Base-by-base conservation (phyloP, 2,797 vertebrate species). In the Anomalospiza imberbis region DNA sequence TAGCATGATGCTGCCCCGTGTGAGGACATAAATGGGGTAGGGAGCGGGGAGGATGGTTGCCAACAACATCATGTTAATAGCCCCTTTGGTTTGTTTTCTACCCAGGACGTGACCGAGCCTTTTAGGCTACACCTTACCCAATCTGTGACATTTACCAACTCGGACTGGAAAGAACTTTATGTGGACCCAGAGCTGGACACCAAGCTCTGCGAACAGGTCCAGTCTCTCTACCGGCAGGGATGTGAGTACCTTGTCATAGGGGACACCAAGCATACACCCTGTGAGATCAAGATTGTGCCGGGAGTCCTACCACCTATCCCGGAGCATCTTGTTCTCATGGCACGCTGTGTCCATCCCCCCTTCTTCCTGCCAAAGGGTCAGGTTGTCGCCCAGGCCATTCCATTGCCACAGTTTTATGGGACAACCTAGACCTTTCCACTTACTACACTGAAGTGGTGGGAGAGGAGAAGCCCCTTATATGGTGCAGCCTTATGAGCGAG, bases 1-100 rank as follows among this genome's bases (percentile, higher is more conserved):
- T 32, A n/a, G 32, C 9, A 2, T 3, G 1, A 21, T 55, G 15
- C 54, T 55, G 54, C 32, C 32, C 21, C 2, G 1, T 10, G 9
- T 13, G 10, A 55, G n/a, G n/a, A 55, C 15, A n/a, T 24, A 55
- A 55, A 55, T 55, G 32, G 54, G 32, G 32, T 54, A 55, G 54
- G 9, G 32, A 1, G 14, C 1, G 2, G 54, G 32, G 21, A 55
- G 14, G 54, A 55, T 55, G 21, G 13, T 40, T 40, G 40, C 13
- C 18, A 24, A 22, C 20, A 55, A n/a, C 9, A 54, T 32, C 21
- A n/a, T 55, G 22, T n/a, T 55, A 55, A 55, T 55, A 55, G 32
- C 32, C 20, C 54, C 20, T 55, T 55, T 22, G 20, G 20, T 13
- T 55, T n/a, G 9, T 55, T 55, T 22, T 55, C 32, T 13, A 22